These are phyloP conservation scores for Toxotes lorentzi DNA, from an alignment of 2,797 vertebrate genomes.

Conservation along the genomic window DNA sequence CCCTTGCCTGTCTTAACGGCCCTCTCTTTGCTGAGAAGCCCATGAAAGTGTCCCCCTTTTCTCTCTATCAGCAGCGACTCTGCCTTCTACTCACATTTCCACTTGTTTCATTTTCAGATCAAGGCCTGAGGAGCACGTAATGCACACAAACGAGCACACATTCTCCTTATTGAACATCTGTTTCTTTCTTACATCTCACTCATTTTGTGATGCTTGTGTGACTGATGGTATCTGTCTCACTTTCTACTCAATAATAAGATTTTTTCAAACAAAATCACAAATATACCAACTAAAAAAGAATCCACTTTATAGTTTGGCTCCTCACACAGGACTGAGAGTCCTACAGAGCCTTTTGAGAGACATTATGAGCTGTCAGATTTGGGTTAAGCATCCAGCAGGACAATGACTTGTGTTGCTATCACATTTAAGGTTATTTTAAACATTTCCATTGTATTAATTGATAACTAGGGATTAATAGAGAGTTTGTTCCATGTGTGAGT, in stretches of 20 bases:
- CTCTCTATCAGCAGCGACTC: slow-evolving; percentile 18
- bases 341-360: slow-evolving; percentile 56
- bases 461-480: slow-evolving; percentile 34
- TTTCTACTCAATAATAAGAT: slow-evolving; percentile 29
- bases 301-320: slow-evolving; percentile 49
- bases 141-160: slow-evolving; percentile 41
- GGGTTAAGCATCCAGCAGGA: slow-evolving; percentile 54
- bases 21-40: slow-evolving; percentile 35
- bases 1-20: slow-evolving; percentile 37
- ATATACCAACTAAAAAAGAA: slow-evolving; percentile 39
- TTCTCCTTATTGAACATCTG: slow-evolving; percentile 63
- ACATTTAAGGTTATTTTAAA: slow-evolving; percentile 46
- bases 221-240: slow-evolving; percentile 51
- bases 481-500: slow-evolving; percentile 31
- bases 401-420: slow-evolving; percentile 52
- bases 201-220: slow-evolving; percentile 43
- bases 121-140: slow-evolving; percentile 42
- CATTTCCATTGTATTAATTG: slow-evolving; percentile 37
- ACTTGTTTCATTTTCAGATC: slow-evolving; percentile 51
- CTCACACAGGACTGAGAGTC: slow-evolving; percentile 45
- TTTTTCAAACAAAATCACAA: slow-evolving; percentile 43
- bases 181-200: slow-evolving; percentile 46
- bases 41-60: slow-evolving; percentile 5
- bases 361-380: slow-evolving; percentile 50
- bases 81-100: slow-evolving; percentile 41